Conservation (phyloP, 2,888 invertebrate genomes). For the Mantis religiosa region DNA sequence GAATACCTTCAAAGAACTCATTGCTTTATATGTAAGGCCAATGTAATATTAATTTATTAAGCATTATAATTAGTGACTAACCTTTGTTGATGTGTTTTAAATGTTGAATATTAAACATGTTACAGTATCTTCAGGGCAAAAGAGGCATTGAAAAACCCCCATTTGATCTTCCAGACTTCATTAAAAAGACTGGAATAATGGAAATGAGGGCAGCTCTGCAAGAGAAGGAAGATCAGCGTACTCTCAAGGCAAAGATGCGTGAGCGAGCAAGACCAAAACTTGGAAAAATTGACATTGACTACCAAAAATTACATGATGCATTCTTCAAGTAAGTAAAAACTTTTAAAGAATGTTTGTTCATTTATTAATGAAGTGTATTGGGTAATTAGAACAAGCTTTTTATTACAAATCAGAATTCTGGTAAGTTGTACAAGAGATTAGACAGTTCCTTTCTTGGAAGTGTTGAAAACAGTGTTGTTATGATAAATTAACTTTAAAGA, state of each 20-base stretch:
- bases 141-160: slow-evolving; percentile 98
- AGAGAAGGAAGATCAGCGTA: slow-evolving; percentile 94
- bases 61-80: neutral
- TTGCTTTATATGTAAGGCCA: neutral
- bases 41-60: neutral
- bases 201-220: slow-evolving; percentile 98
- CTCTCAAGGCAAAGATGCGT: slow-evolving; percentile 94
- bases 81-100: neutral
- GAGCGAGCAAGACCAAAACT: slow-evolving; percentile 95
- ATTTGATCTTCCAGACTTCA: slow-evolving; percentile 97
- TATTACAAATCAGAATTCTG: no score
- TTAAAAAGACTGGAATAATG: slow-evolving; percentile 98
- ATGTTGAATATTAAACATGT: slow-evolving; percentile 7
- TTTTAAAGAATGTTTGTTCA: neutral
- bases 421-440: no score
- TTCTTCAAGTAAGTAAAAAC: slow-evolving; percentile 74
- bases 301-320: slow-evolving; percentile 98
- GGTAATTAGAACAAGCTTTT: neutral
- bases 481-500: no score
- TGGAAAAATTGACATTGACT: slow-evolving; percentile 99
- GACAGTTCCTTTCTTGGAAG: no score
- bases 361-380: neutral
- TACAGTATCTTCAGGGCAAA: slow-evolving; percentile 85
- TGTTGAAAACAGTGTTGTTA: no score
- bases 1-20: no score